These are phyloP conservation scores for Xestia sexstrigata DNA, from an alignment of 2,888 invertebrate genomes.

Conservation along the genomic window DNA sequence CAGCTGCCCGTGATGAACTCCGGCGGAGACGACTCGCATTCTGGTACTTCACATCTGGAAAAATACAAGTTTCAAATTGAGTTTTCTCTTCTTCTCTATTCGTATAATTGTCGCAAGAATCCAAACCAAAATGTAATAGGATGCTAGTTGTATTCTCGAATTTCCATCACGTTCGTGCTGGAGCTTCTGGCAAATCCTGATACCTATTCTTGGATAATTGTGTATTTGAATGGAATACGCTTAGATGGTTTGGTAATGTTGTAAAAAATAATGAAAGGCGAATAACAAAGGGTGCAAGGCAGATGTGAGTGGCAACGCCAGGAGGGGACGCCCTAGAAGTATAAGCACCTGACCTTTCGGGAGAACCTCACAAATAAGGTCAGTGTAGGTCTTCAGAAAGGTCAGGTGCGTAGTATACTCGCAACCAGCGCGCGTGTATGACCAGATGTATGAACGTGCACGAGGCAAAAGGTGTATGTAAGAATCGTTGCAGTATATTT, in stretches of 20 bases:
- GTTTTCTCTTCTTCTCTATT: not conserved
- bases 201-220: not conserved
- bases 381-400: too few relatives aligned
- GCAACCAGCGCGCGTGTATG: not conserved
- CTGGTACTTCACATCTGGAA: constrained; percentile 84
- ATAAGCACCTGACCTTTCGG: not conserved
- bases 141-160: not conserved
- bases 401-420: not conserved
- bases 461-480: not conserved
- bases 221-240: not conserved
- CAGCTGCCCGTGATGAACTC: constrained; percentile 75
- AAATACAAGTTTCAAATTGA: not conserved
- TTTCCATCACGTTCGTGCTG: not conserved
- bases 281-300: not conserved
- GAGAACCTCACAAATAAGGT: too few relatives aligned
- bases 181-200: not conserved
- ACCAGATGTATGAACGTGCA: not conserved
- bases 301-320: not conserved
- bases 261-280: not conserved
- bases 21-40: constrained; percentile 82
- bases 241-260: not conserved
- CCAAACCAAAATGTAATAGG: not conserved
- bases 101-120: not conserved
- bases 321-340: too few relatives aligned
- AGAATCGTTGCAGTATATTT: not conserved